Percentiles rank a stretch among this genome's conserved stretches.
These are phyloP conservation scores for Spodoptera littoralis DNA, from an alignment of 2,888 invertebrate genomes.

Conservation along the genomic window DNA sequence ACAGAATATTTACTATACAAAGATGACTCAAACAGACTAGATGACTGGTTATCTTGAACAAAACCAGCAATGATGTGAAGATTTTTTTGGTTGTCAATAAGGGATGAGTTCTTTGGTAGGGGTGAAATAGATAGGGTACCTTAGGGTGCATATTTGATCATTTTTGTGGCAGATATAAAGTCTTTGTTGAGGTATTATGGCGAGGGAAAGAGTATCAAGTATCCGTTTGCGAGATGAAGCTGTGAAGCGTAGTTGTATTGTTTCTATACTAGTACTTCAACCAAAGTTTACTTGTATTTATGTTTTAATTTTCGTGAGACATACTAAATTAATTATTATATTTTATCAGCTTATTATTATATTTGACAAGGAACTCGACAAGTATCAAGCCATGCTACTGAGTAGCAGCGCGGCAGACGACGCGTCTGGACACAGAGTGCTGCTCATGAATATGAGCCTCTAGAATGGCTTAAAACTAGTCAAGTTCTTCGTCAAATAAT, in stretches of 20 bases:
- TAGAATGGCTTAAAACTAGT: too few relatives aligned
- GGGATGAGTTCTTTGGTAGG: slow-evolving; percentile 43
- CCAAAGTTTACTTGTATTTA: too few relatives aligned
- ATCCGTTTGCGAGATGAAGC: slow-evolving; percentile 45
- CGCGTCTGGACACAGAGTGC: too few relatives aligned
- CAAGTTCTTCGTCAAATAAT: too few relatives aligned
- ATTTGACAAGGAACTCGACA: too few relatives aligned
- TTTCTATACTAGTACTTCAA: too few relatives aligned
- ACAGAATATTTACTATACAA: slow-evolving; percentile 44
- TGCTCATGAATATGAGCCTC: too few relatives aligned
- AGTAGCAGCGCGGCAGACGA: too few relatives aligned
- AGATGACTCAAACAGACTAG: slow-evolving; percentile 21
- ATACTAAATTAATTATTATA: too few relatives aligned
- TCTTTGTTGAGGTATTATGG: slow-evolving; percentile 57
- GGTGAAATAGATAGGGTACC: slow-evolving; percentile 72
- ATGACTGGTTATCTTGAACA: background rate
- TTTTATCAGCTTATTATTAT: too few relatives aligned
- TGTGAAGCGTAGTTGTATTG: slow-evolving; percentile 15
- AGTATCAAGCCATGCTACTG: too few relatives aligned
- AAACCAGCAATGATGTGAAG: slow-evolving; percentile 17
- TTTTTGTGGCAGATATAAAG: slow-evolving; percentile 62
- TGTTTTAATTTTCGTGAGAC: too few relatives aligned
- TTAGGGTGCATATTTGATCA: slow-evolving; percentile 86
- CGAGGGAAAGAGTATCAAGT: slow-evolving; percentile 43
- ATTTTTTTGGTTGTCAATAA: background rate